Conservation (phyloP, 1,140 invertebrate genomes). For the Zaprionus inermis region DNA sequence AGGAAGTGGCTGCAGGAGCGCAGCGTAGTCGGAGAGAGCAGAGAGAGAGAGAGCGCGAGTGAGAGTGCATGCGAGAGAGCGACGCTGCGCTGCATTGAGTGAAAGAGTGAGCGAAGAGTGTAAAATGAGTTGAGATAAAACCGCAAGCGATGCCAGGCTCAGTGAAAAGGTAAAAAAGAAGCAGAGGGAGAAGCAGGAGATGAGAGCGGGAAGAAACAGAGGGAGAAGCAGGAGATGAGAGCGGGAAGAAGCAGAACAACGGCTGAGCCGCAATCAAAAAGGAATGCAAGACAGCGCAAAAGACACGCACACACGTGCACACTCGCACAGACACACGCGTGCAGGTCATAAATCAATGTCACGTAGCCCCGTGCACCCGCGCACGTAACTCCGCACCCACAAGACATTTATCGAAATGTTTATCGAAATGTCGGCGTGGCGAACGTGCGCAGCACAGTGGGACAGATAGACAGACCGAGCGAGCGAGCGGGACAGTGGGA, state of each 20-base stretch:
- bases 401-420: slow-evolving; percentile 32
- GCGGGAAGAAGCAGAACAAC: background rate
- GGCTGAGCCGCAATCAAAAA: slow-evolving; percentile 6
- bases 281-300: slow-evolving; percentile 6
- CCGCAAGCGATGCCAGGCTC: background rate
- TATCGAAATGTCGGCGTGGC: slow-evolving; percentile 16
- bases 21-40: slow-evolving; percentile 3
- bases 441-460: slow-evolving; percentile 34
- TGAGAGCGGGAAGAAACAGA: background rate
- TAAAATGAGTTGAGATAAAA: slow-evolving; percentile 4
- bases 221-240: background rate
- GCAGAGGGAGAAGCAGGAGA: background rate
- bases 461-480: slow-evolving; percentile 20
- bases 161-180: background rate
- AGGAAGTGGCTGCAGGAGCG: slow-evolving; percentile 51
- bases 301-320: slow-evolving; percentile 13
- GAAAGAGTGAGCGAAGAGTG: slow-evolving; percentile 9
- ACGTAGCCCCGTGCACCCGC: slow-evolving; percentile 47
- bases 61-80: slow-evolving; percentile 12
- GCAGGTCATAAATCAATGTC: slow-evolving; percentile 62
- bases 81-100: slow-evolving; percentile 32
- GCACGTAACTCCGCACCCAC: slow-evolving; percentile 49
- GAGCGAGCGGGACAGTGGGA: slow-evolving; percentile 28
- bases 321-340: slow-evolving; percentile 12
- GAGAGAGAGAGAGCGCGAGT: slow-evolving; percentile 3